Percentiles rank a stretch among this genome's conserved stretches.
Conservation (phyloP, 2,113 vertebrate species). For the Phrynosoma blainvillii region DNA sequence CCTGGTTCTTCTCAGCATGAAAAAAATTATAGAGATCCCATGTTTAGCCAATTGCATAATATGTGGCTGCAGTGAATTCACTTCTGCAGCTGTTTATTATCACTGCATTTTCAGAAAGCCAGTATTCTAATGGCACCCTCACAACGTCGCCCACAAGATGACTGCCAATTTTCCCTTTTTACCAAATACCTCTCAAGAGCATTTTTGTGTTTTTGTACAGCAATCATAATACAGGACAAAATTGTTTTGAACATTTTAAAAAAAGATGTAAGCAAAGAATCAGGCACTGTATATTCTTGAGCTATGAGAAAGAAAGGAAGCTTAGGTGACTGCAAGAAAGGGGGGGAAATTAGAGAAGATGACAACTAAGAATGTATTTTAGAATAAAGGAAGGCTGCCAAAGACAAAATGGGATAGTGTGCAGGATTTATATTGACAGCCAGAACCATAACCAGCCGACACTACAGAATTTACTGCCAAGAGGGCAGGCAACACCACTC, state of each 20-base stretch:
- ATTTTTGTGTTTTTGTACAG: conserved; percentile 34
- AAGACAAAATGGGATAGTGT: conserved; percentile 17
- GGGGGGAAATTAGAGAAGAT: not conserved
- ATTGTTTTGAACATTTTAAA: conserved; percentile 36
- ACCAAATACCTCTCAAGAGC: conserved; percentile 43
- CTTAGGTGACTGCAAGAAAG: not conserved
- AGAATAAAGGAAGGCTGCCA: conserved; percentile 34
- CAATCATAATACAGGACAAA: conserved; percentile 46
- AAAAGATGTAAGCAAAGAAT: conserved; percentile 37
- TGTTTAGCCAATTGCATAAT: not conserved
- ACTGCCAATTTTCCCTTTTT: conserved; percentile 31
- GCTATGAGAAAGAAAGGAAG: not conserved
- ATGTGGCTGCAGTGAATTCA: not conserved
- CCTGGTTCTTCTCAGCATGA: conserved; percentile 7
- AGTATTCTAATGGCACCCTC: not conserved
- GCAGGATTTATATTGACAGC: conserved; percentile 18
- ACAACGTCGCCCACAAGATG: conserved; percentile 12
- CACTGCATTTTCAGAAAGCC: conserved; percentile 43
- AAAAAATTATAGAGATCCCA: not conserved
- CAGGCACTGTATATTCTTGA: conserved; percentile 22
- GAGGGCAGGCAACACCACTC: conserved; percentile 1
- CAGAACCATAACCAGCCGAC: not conserved
- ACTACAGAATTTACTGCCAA: conserved; percentile 11
- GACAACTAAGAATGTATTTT: conserved; percentile 7
- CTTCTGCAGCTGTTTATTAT: conserved; percentile 39